Evolutionary conservation across 53 echinoderm and acorn worm species (phyloP).

Genomic region (Holothuria scabra): DNA sequence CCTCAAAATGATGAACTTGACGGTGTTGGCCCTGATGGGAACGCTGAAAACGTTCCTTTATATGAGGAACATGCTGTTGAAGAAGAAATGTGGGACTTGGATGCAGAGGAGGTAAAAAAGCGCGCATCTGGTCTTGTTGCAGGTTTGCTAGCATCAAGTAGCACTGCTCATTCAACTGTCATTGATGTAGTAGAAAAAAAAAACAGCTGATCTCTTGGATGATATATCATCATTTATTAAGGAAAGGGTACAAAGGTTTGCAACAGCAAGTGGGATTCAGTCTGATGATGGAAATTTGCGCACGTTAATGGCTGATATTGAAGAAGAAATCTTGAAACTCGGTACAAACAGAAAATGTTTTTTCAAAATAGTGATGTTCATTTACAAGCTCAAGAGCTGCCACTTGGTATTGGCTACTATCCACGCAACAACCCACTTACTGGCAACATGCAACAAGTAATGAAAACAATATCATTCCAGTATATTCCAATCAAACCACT

Average conservation of each 20-base stretch:
- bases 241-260: constrained; percentile 47
- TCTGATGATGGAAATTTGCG: constrained; percentile 50
- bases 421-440: constrained; percentile 47
- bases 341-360: constrained; percentile 49
- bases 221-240: constrained; percentile 50
- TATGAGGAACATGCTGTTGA: background rate
- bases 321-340: constrained; percentile 50
- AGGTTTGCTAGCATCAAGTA: constrained; percentile 42
- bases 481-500: constrained; percentile 58
- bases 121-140: constrained; percentile 39
- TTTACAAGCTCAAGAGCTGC: constrained; percentile 50
- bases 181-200: constrained; percentile 41
- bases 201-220: constrained; percentile 46
- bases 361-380: constrained; percentile 40
- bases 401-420: constrained; percentile 57
- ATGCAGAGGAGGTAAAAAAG: constrained; percentile 36
- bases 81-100: constrained; percentile 54
- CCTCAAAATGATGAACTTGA: constrained; percentile 11
- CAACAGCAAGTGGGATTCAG: constrained; percentile 45
- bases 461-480: constrained; percentile 57
- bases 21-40: background rate
- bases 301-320: constrained; percentile 35
- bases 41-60: background rate
- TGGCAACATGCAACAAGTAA: constrained; percentile 57
- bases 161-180: constrained; percentile 52